Conservation (phyloP, 2,113 vertebrate genomes). For the Turdus rufiventris region DNA sequence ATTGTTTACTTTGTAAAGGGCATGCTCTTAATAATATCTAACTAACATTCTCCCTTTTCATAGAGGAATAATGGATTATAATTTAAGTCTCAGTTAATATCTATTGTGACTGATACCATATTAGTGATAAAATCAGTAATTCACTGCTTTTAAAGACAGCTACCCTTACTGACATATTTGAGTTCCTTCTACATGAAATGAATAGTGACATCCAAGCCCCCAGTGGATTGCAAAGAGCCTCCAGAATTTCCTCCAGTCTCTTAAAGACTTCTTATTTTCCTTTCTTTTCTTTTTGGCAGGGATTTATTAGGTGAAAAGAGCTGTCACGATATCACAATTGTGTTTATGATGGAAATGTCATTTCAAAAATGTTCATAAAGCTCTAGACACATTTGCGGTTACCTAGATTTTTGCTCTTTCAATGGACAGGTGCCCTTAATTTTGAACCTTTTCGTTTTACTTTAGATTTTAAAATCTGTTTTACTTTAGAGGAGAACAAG, state of each 20-base stretch:
- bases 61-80: neutral
- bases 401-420: neutral
- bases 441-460: neutral
- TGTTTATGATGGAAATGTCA: constrained; percentile 17
- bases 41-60: neutral
- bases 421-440: neutral
- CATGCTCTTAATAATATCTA: neutral
- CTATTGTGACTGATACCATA: constrained; percentile 14
- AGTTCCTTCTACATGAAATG: constrained; percentile 1
- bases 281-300: neutral
- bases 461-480: neutral
- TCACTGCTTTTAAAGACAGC: neutral
- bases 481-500: neutral
- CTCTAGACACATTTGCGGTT: neutral
- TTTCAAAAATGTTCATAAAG: constrained; percentile 3
- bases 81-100: constrained; percentile 16
- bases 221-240: neutral
- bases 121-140: neutral
- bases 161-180: neutral
- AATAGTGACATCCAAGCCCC: constrained; percentile 19
- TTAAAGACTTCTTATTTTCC: neutral
- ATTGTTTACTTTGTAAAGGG: neutral
- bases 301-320: constrained; percentile 33
- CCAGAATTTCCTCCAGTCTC: neutral
- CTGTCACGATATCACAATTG: neutral